Conservation (phyloP, 2,113 vertebrate genomes). For the Brachypodius melanocephalos region DNA sequence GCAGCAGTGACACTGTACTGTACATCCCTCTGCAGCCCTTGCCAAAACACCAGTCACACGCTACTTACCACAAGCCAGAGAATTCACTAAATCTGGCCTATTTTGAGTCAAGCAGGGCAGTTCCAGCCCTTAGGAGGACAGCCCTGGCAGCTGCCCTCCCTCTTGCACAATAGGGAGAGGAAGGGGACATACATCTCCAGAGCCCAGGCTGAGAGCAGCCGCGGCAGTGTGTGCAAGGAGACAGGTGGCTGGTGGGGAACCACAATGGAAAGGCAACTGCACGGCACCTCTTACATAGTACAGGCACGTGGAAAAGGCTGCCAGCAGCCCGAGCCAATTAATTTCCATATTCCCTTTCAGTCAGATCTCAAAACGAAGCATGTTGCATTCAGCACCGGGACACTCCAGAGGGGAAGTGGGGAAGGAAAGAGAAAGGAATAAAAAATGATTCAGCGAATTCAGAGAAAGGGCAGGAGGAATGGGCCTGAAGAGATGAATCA, state of each 20-base stretch:
- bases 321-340: background rate
- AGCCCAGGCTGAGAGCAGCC: background rate
- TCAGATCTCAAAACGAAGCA: background rate
- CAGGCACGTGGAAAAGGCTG: background rate
- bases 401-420: background rate
- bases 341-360: conserved; percentile 52
- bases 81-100: conserved; percentile 28
- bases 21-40: background rate
- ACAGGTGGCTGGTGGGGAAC: conserved; percentile 13
- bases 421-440: background rate
- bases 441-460: conserved; percentile 15
- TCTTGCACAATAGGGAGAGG: background rate
- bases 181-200: background rate
- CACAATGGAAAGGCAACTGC: conserved; percentile 25
- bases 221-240: accelerated
- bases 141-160: conserved; percentile 20
- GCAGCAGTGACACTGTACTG: background rate
- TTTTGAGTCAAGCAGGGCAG: background rate
- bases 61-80: background rate
- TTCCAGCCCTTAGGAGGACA: background rate
- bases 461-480: background rate
- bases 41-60: background rate
- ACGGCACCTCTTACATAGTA: background rate
- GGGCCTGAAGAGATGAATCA: conserved; percentile 53
- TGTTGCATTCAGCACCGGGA: accelerated